Evolutionary conservation across 1,140 invertebrate species (phyloP), one percentile per base, ranked within the genome.

Genomic region (Ylistrum balloti): DNA sequence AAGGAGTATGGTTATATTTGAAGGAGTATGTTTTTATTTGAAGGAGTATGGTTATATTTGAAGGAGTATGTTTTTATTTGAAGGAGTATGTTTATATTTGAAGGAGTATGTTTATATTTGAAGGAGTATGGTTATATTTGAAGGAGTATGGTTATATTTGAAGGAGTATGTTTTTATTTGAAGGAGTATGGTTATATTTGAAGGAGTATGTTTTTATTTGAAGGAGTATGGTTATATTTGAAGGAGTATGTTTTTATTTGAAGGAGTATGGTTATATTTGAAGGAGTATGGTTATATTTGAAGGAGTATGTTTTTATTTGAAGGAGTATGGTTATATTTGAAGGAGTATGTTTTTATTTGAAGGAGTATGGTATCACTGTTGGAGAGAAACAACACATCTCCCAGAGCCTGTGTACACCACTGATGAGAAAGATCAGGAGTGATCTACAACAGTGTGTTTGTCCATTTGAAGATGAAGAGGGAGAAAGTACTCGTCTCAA

Each of bases 91-190:
- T n/a, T n/a, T n/a, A n/a, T n/a, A n/a, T n/a, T n/a, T n/a, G n/a
- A n/a, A n/a, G n/a, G n/a, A n/a, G n/a, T n/a, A n/a, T n/a, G n/a
- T n/a, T n/a, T n/a, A n/a, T 38, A 7, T 38, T 38, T 38, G 35
- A 38, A 5, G 35, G 35, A 38, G 35, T 38, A 38, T 38, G 1
- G 33, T 41, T 89, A 91, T 93, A 90, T 88, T 94, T 95, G 56
- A 92, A 98, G 97, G 99, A 99, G 96, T 99, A 99, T 96, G 99
- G 99, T 28, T n/a, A n/a, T n/a, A n/a, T n/a, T n/a, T n/a, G n/a
- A n/a, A 87, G 28, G 28, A 87, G 33, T 33, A 35, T 87, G 33
- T 34, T 87, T 28, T 87, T 87, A 13, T 7, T 13, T 38, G 35
- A 13, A 38, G 35, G 5, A 38, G 5, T 38, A 38, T 38, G 13